phyloP scores from a whole-genome alignment of 2,888 invertebrate genomes.

The Amblyteles armatorius region DNA sequence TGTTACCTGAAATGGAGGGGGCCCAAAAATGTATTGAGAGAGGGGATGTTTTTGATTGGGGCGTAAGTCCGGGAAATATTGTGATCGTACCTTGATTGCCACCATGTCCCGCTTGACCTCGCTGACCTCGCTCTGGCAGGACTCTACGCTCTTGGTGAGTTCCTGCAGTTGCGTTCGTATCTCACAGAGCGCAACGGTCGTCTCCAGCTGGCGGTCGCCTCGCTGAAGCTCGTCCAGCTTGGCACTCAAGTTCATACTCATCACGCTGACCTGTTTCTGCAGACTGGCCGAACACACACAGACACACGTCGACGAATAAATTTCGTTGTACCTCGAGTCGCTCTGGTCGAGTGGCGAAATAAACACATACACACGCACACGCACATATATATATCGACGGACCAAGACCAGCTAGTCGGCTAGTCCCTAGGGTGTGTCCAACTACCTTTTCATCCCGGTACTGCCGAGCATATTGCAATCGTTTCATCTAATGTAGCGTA shows the following conservation, averaged over 20 bases:
- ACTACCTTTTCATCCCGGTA: constrained; percentile 62
- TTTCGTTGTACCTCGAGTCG: constrained; percentile 40
- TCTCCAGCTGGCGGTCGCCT: constrained; percentile 95
- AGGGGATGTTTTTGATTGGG: not conserved
- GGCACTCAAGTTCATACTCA: constrained; percentile 98
- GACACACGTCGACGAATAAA: constrained; percentile 59
- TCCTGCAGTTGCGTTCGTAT: constrained; percentile 97
- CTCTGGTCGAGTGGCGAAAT: constrained; percentile 18
- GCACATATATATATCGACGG: constrained; percentile 57
- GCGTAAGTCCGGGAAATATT: not conserved
- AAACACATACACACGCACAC: constrained; percentile 38
- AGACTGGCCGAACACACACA: constrained; percentile 88
- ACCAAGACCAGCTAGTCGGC: constrained; percentile 53
- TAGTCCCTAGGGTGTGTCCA: constrained; percentile 60
- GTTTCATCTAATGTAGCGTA: constrained; percentile 34
- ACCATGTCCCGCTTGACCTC: constrained; percentile 98
- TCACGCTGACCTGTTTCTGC: constrained; percentile 98
- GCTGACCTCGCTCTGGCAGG: constrained; percentile 97
- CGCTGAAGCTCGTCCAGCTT: constrained; percentile 96
- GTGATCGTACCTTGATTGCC: constrained; percentile 89
- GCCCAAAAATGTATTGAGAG: constrained; percentile 4
- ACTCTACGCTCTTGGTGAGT: constrained; percentile 97
- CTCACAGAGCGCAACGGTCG: constrained; percentile 96
- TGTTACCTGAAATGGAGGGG: no score
- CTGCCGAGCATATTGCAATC: constrained; percentile 66